Conservation (phyloP, 2,113 vertebrate genomes). For the Ornithorhynchus anatinus region DNA sequence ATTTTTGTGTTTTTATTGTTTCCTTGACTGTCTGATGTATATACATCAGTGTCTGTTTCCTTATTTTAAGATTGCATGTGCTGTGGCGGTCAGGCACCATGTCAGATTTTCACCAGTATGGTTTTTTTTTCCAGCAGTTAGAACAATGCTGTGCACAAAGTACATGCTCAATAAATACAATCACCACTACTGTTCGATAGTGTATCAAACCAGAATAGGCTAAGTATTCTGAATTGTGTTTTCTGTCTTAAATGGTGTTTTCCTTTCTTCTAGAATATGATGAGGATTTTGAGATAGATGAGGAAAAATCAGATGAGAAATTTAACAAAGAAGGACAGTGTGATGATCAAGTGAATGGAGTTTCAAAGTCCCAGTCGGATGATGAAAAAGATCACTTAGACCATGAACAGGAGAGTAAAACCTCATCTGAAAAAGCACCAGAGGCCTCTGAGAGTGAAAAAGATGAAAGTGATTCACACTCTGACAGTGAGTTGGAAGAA, state of each 20-base stretch:
- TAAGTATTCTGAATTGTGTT: conserved; percentile 21
- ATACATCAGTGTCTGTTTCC: too few species aligned
- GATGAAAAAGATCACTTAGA: conserved; percentile 53
- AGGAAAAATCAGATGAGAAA: conserved; percentile 74
- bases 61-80: too few species aligned
- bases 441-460: conserved; percentile 40
- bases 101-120: too few species aligned
- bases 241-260: conserved; percentile 27
- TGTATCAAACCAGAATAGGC: conserved; percentile 23
- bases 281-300: conserved; percentile 91
- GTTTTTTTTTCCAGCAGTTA: too few species aligned
- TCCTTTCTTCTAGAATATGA: conserved; percentile 81
- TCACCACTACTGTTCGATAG: too few species aligned
- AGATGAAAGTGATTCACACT: conserved; percentile 39
- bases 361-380: conserved; percentile 56
- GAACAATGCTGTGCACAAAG: too few species aligned
- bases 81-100: too few species aligned
- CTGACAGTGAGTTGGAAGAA: conserved; percentile 64
- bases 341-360: conserved; percentile 56
- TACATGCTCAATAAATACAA: too few species aligned
- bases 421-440: conserved; percentile 24
- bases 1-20: too few species aligned
- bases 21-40: too few species aligned
- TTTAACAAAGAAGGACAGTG: conserved; percentile 56
- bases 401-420: conserved; percentile 30